Conservation (phyloP, 2,888 invertebrate genomes). For the Bugulina stolonifera region DNA sequence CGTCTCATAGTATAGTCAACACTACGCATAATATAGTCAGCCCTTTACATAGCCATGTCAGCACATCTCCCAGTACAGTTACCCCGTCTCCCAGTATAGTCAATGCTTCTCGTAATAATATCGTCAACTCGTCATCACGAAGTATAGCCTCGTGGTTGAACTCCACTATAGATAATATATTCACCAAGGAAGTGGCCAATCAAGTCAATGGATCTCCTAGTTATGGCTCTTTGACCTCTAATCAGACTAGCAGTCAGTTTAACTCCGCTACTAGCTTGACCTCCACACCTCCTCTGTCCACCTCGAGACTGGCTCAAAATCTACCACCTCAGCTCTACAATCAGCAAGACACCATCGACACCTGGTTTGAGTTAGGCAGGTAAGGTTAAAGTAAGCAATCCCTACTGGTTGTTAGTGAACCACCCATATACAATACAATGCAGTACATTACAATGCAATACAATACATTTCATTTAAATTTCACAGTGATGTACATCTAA, state of each 20-base stretch:
- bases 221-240: background rate
- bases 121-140: background rate
- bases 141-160: conserved; percentile 24
- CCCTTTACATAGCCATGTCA: too few relatives aligned
- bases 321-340: background rate
- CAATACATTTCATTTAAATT: too few relatives aligned
- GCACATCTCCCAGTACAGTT: background rate
- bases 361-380: conserved; percentile 18
- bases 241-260: background rate
- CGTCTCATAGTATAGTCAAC: too few relatives aligned
- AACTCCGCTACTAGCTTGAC: background rate
- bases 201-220: background rate
- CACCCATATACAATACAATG: too few relatives aligned
- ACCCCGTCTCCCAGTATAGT: too few relatives aligned
- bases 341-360: background rate
- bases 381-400: too few relatives aligned
- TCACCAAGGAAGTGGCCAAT: background rate
- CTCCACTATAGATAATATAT: conserved; percentile 19
- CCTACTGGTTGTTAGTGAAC: too few relatives aligned
- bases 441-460: too few relatives aligned
- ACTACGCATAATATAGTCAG: too few relatives aligned
- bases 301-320: background rate
- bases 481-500: too few relatives aligned
- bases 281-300: background rate
- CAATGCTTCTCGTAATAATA: background rate